Conservation (phyloP, 2,888 invertebrate species). For the Parnassius glacialis region DNA sequence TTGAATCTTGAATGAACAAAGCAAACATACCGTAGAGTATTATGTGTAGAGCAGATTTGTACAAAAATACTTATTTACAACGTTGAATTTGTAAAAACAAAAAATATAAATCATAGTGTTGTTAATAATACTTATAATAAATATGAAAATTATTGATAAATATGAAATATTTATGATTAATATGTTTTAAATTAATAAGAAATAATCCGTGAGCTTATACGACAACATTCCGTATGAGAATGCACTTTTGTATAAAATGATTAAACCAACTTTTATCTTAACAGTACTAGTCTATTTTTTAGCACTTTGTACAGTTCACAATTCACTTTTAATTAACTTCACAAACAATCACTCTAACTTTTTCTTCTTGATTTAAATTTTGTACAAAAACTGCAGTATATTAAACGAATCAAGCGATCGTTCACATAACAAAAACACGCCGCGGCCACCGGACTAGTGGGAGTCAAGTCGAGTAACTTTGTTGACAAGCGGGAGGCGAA, state of each 20-base stretch:
- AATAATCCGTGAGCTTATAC: constrained; percentile 18
- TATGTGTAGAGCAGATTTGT: constrained; percentile 12
- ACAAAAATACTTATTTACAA: not conserved
- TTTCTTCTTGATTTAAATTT: constrained; percentile 34
- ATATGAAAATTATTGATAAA: too few species aligned
- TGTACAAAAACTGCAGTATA: constrained; percentile 25
- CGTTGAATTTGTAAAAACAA: too few species aligned
- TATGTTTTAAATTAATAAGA: not conserved
- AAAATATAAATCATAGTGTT: too few species aligned
- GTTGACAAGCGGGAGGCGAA: constrained; percentile 73
- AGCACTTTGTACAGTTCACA: constrained; percentile 34
- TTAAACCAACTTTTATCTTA: constrained; percentile 18
- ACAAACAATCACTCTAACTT: constrained; percentile 40
- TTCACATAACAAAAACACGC: constrained; percentile 39
- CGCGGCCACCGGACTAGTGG: constrained; percentile 52
- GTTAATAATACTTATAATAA: too few species aligned
- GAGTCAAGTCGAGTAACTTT: constrained; percentile 59
- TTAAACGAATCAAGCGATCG: constrained; percentile 27
- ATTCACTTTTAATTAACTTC: constrained; percentile 49
- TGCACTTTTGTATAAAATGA: constrained; percentile 6
- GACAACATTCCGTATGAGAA: constrained; percentile 5
- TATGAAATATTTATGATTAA: too few species aligned
- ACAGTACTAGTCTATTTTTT: constrained; percentile 25
- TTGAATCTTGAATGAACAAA: constrained; percentile 26
- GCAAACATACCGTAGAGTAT: constrained; percentile 16